Conservation (phyloP, 2,113 vertebrate genomes). For the Gadus macrocephalus region DNA sequence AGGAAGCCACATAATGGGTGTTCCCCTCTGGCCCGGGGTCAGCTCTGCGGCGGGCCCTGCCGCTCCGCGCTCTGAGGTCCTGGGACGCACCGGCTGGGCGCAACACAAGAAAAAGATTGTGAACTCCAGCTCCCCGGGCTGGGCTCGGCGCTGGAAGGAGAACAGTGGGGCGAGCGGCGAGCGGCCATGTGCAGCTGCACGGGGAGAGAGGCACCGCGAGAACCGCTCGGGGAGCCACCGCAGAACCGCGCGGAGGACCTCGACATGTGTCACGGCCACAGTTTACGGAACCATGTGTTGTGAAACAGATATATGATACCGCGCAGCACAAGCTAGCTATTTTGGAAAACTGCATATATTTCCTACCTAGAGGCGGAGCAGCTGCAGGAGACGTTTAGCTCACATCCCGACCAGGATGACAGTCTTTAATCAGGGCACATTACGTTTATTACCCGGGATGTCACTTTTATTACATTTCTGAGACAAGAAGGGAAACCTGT, state of each 20-base stretch:
- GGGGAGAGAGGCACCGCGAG: conserved; percentile 45
- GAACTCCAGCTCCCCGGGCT: conserved; percentile 55
- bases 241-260: conserved; percentile 63
- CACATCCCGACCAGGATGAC: conserved; percentile 5
- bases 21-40: conserved; percentile 69
- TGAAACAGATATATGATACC: conserved; percentile 71
- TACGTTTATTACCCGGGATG: too few species aligned
- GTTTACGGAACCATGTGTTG: conserved; percentile 75
- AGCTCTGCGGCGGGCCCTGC: conserved; percentile 65
- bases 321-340: conserved; percentile 69
- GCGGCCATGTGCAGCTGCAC: conserved; percentile 62
- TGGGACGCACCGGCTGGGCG: conserved; percentile 61
- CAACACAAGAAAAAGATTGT: conserved; percentile 32
- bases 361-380: conserved; percentile 19
- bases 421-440: too few species aligned
- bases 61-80: conserved; percentile 67
- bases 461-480: too few species aligned
- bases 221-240: conserved; percentile 59
- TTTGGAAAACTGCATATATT: conserved; percentile 65
- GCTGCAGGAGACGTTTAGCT: conserved; percentile 15
- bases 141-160: conserved; percentile 59
- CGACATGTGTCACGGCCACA: conserved; percentile 75
- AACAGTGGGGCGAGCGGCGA: conserved; percentile 59
- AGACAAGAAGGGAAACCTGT: too few species aligned
- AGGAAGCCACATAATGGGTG: conserved; percentile 77